These are phyloP conservation scores for Etheostoma cragini DNA, from an alignment of 2,113 vertebrate genomes.

Conservation along the genomic window DNA sequence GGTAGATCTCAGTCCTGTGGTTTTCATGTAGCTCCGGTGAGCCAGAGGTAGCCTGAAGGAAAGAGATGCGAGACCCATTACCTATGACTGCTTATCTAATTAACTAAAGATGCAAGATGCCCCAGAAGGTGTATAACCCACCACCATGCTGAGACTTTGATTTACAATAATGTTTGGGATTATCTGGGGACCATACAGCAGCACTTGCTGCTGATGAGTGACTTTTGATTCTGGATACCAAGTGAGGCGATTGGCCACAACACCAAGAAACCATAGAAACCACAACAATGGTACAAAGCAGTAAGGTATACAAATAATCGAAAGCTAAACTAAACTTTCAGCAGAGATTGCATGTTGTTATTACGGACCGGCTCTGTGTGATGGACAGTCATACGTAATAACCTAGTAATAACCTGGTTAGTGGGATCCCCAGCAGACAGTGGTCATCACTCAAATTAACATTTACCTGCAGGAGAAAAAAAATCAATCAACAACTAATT, in stretches of 20 bases:
- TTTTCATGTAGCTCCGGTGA: constrained; percentile 88
- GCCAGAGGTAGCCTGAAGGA: constrained; percentile 88
- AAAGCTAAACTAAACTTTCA: too few relatives aligned
- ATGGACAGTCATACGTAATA: background rate
- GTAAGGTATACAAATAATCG: too few relatives aligned
- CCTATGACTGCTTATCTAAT: background rate
- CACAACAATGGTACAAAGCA: too few relatives aligned
- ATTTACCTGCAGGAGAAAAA: constrained; percentile 83
- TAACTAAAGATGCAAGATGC: background rate
- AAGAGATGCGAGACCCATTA: constrained; percentile 5
- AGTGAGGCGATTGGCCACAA: too few relatives aligned
- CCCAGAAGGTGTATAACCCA: background rate
- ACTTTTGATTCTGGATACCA: too few relatives aligned
- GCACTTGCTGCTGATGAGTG: too few relatives aligned
- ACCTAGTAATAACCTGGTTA: constrained; percentile 86
- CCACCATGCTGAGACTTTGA: too few relatives aligned
- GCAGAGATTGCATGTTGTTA: too few relatives aligned
- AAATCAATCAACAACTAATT: too few relatives aligned
- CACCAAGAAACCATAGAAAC: too few relatives aligned
- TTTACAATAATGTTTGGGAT: background rate
- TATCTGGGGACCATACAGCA: too few relatives aligned
- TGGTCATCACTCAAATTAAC: constrained; percentile 89
- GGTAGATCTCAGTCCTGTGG: constrained; percentile 90
- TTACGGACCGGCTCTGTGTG: too few relatives aligned
- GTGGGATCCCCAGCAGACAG: constrained; percentile 89